Conservation (phyloP, 2,113 vertebrate genomes). For the Psophia crepitans region DNA sequence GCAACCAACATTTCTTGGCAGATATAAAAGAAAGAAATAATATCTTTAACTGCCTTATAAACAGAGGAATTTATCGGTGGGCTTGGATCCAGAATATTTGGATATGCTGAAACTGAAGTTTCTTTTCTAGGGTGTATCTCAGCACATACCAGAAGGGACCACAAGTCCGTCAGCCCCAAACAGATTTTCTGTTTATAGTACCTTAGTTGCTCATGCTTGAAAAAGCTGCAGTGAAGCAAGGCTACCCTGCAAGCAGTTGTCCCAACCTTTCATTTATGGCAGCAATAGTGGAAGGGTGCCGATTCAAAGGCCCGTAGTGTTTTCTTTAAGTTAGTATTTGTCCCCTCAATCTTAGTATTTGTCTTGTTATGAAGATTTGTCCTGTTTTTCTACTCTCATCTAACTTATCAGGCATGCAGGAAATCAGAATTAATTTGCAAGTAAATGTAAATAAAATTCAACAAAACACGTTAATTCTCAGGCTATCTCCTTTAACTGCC, state of each 20-base stretch:
- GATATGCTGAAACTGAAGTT: neutral
- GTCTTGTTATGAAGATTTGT: neutral
- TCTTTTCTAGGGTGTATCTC: neutral
- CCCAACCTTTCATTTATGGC: neutral
- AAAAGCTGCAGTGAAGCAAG: neutral
- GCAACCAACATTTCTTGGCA: neutral
- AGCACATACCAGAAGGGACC: neutral
- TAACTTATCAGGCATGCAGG: neutral
- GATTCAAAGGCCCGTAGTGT: neutral
- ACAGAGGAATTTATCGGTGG: neutral
- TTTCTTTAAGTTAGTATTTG: neutral
- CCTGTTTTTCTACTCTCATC: neutral
- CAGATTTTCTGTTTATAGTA: neutral
- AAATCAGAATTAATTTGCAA: conserved; percentile 14
- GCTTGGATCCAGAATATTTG: neutral
- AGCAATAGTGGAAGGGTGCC: neutral
- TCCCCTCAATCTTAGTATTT: neutral
- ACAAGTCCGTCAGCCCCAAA: neutral
- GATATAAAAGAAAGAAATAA: neutral
- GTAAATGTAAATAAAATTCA: conserved; percentile 6
- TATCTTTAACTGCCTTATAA: neutral
- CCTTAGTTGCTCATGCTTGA: neutral
- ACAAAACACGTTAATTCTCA: rapidly evolving
- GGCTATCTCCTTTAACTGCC: neutral
- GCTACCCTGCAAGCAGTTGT: neutral